These are phyloP conservation scores for Cosmopolites sordidus DNA, from an alignment of 2,888 invertebrate genomes.

Conservation along the genomic window DNA sequence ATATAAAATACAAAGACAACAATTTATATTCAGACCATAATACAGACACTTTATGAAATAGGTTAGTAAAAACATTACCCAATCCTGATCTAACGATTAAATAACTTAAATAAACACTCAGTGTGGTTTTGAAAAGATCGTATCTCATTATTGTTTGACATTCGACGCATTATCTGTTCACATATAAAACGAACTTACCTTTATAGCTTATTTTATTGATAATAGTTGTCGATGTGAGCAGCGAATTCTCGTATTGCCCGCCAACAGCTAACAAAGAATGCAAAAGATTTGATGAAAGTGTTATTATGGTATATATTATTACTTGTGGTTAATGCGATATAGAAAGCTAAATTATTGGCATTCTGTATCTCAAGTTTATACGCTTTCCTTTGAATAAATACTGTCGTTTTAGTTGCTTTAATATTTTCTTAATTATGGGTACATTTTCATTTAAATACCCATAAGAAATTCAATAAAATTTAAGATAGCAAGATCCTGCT, in stretches of 20 bases:
- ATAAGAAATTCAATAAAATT: no score
- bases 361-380: background rate
- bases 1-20: no score
- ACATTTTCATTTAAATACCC: no score
- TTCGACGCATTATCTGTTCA: slow-evolving; percentile 26
- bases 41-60: slow-evolving; percentile 6
- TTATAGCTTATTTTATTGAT: slow-evolving; percentile 1
- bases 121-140: slow-evolving; percentile 25
- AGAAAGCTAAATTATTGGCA: background rate
- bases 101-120: slow-evolving; percentile 27
- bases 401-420: no score
- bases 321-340: background rate
- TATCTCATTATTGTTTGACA: slow-evolving; percentile 26
- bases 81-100: slow-evolving; percentile 24
- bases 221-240: background rate
- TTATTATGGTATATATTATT: background rate
- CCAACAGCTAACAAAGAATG: no score
- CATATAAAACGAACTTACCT: slow-evolving; percentile 11
- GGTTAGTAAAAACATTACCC: slow-evolving; percentile 23
- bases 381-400: background rate
- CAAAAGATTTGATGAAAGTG: no score
- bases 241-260: no score
- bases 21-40: no score
- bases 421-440: no score
- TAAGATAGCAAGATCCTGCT: no score